These are phyloP conservation scores for Dinomys branickii DNA, from an alignment of 2,113 vertebrate genomes.

Conservation along the genomic window DNA sequence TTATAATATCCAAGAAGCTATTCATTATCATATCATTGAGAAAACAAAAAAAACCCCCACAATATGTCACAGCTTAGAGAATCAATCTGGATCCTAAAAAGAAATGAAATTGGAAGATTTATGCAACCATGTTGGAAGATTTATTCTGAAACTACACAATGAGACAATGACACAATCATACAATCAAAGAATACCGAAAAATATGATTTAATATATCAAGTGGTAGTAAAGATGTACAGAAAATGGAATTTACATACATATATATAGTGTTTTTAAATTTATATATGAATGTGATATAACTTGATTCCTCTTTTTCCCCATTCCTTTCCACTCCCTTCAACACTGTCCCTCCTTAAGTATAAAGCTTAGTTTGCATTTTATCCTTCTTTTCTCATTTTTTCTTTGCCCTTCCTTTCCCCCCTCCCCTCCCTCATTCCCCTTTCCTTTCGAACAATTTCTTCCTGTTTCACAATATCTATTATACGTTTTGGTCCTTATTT, in stretches of 20 bases:
- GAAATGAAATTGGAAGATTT: neutral
- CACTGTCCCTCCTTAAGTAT: too few relatives aligned
- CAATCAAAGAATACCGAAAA: neutral
- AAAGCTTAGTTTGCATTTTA: too few relatives aligned
- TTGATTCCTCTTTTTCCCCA: too few relatives aligned
- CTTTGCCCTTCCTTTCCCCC: too few relatives aligned
- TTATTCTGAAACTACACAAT: neutral
- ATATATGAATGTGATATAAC: too few relatives aligned
- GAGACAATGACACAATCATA: neutral
- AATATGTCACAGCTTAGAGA: neutral
- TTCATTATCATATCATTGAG: neutral
- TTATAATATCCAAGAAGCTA: neutral
- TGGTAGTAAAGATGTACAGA: neutral
- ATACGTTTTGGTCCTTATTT: too few relatives aligned
- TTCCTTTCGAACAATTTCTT: too few relatives aligned
- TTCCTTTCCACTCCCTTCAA: too few relatives aligned
- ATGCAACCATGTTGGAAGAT: neutral
- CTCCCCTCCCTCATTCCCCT: too few relatives aligned
- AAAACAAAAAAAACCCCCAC: neutral
- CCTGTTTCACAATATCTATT: too few relatives aligned
- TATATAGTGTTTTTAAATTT: too few relatives aligned
- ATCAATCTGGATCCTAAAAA: neutral
- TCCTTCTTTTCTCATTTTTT: too few relatives aligned
- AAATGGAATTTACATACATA: neutral
- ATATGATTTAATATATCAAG: neutral